Base-by-base conservation (phyloP, 2,888 invertebrate genomes). In the Allolobophora icterica region DNA sequence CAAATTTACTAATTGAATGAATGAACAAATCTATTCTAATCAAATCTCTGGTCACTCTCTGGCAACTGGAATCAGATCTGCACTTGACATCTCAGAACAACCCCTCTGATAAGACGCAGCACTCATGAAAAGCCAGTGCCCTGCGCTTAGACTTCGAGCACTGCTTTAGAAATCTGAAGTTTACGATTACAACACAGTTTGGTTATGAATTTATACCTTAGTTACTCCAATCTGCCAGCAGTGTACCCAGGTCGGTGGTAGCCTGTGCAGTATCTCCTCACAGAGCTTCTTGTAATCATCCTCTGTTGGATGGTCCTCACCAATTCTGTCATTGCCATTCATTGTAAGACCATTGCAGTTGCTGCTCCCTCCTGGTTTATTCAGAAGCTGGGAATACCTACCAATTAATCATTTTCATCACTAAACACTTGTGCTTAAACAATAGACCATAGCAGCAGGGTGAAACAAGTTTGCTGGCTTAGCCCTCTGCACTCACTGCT, bases 191-290 rank as follows among this genome's bases (percentile, higher is more conserved):
- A 52, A 52, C 6, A 52, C 21, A 24, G 30, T n/a, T n/a, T 71
- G 8, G 11, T n/a, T n/a, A 71, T 4, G n/a, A 71, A 30, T 8
- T 71, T 2, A 30, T 71, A 93, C 93, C 92, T 93, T 93, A 19
- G 92, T 91, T 71, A 91, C 83, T 15, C 93, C 93, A n/a, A 92
- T 91, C 91, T 93, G 92, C 93, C 93, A 93, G 89, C 91, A 52
- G 83, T 91, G 90, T 40, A 89, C 71, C 92, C 92, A 93, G 35
- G 83, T n/a, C 30, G 83, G 58, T 13, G 83, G 89, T 33, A 90
- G 91, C n/a, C 33, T 90, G 40, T 90, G n/a, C 35, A 93, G 91
- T 19, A 93, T 84, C 15, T 45, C 30, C 30, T 90, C 90, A 84
- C 92, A 93, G 35, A 45, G 34, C 89, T 84, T 84, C 87, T 40